phyloP scores from a whole-genome alignment of 2,113 vertebrate genomes.

The Theristicus caerulescens region DNA sequence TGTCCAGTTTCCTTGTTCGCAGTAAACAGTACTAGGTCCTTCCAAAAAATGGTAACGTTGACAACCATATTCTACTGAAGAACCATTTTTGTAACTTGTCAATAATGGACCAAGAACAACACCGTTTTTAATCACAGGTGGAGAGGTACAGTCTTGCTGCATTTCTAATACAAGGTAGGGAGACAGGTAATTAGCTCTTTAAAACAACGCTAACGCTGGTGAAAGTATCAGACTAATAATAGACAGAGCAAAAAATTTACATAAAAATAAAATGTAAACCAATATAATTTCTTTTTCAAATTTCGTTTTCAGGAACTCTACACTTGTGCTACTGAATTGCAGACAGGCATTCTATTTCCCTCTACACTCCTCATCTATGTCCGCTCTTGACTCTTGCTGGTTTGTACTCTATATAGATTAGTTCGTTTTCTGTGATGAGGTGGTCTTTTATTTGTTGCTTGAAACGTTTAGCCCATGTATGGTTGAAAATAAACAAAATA shows the following conservation, averaged over 20 bases:
- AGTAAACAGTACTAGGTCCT: slow-evolving; percentile 61
- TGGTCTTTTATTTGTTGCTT: background rate
- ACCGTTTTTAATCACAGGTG: slow-evolving; percentile 65
- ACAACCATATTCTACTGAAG: slow-evolving; percentile 74
- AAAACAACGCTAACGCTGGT: background rate
- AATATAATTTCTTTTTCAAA: background rate
- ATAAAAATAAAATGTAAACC: background rate
- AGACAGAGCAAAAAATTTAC: background rate
- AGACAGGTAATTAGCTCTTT: background rate
- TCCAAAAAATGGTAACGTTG: slow-evolving; percentile 65
- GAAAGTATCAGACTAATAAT: background rate
- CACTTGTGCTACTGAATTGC: background rate
- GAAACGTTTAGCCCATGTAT: background rate
- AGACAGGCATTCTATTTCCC: background rate
- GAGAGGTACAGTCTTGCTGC: slow-evolving; percentile 58
- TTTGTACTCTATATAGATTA: background rate
- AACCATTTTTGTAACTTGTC: slow-evolving; percentile 62
- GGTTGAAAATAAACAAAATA: background rate
- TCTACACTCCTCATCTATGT: background rate
- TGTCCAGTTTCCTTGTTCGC: slow-evolving; percentile 74
- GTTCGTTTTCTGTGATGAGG: background rate
- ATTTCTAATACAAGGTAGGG: background rate
- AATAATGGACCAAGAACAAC: background rate
- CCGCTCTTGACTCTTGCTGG: background rate
- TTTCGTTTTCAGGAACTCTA: background rate